Conservation (phyloP, 2,888 invertebrate species). For the Protodeltote pygarga region DNA sequence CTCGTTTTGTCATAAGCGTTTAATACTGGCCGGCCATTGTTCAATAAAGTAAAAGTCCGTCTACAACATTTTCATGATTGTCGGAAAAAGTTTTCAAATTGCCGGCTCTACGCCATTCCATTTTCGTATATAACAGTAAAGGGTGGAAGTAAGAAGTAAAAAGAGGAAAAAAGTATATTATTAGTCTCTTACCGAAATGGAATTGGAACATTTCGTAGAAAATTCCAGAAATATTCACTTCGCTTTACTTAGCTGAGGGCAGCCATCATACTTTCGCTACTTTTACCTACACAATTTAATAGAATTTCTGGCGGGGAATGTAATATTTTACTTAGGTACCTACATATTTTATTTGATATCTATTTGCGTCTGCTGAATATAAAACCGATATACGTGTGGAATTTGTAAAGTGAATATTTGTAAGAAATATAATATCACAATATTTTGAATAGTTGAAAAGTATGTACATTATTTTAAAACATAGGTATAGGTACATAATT, state of each 20-base stretch:
- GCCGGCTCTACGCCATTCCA: conserved; percentile 64
- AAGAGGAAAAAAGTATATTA: conserved; percentile 86
- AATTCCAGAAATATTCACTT: conserved; percentile 84
- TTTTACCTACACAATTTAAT: conserved; percentile 78
- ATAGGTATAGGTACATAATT: no score
- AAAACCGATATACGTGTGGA: conserved; percentile 21
- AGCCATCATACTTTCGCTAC: conserved; percentile 82
- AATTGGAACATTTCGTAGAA: conserved; percentile 86
- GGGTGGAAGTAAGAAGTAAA: conserved; percentile 86
- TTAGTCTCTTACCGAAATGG: conserved; percentile 87
- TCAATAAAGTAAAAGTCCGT: conserved; percentile 31
- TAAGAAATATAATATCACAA: no score
- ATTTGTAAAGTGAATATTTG: no score
- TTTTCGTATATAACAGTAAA: conserved; percentile 83
- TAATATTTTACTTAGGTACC: conserved; percentile 62
- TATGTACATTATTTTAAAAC: no score
- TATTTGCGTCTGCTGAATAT: conserved; percentile 48
- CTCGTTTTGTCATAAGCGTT: conserved; percentile 3
- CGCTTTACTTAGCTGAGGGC: conserved; percentile 81
- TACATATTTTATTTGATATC: conserved; percentile 58
- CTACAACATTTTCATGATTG: conserved; percentile 36
- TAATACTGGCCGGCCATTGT: conserved; percentile 23
- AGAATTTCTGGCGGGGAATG: conserved; percentile 71
- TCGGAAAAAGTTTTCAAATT: conserved; percentile 32
- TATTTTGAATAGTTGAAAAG: no score